These are phyloP conservation scores for Physeter macrocephalus DNA, from an alignment of 2,113 vertebrate species.

Conservation along the genomic window DNA sequence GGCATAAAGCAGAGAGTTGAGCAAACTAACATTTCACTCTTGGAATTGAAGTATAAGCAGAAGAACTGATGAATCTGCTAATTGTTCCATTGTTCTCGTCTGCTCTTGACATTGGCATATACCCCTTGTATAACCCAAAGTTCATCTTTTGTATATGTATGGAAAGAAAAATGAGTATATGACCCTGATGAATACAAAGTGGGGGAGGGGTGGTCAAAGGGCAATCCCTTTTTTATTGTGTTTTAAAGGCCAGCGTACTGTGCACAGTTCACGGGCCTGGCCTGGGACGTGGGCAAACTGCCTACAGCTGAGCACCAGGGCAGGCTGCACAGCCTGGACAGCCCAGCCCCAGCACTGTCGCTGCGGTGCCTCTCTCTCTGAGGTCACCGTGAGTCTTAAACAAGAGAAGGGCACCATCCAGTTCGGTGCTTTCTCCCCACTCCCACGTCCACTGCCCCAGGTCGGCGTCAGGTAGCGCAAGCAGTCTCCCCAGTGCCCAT, in stretches of 20 bases:
- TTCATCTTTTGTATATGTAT: background rate
- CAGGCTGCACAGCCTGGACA: background rate
- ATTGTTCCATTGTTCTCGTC: background rate
- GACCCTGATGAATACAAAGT: background rate
- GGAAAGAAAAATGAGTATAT: background rate
- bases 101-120: background rate
- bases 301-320: background rate
- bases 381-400: background rate
- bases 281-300: background rate
- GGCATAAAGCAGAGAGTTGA: conserved; percentile 12
- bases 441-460: fast-evolving
- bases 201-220: background rate
- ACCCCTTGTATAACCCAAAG: background rate
- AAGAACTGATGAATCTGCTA: conserved; percentile 24
- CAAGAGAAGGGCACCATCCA: background rate
- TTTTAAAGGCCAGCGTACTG: background rate
- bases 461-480: too few relatives aligned
- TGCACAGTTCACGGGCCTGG: too few relatives aligned
- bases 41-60: background rate
- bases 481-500: fast-evolving
- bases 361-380: background rate
- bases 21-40: conserved; percentile 31
- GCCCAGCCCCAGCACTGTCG: background rate
- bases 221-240: background rate
- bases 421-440: too few relatives aligned